Evolutionary conservation across 2,113 vertebrate genomes (phyloP).

Genomic region (Ondatra zibethicus): DNA sequence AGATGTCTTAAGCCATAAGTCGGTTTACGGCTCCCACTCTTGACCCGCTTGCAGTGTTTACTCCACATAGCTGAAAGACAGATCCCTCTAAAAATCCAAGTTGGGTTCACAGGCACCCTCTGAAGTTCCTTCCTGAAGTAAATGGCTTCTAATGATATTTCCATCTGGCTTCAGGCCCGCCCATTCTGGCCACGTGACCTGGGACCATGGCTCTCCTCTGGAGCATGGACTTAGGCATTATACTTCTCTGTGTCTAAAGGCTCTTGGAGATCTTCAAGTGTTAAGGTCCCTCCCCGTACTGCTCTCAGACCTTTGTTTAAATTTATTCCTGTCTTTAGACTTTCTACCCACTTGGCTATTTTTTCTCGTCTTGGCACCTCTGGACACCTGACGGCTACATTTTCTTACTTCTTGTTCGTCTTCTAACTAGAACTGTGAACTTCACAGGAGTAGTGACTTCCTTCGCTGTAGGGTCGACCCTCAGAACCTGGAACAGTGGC

Average conservation of each 20-base stretch:
- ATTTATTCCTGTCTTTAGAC: neutral
- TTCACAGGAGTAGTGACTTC: neutral
- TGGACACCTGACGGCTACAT: neutral
- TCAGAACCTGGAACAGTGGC: neutral
- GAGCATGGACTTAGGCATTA: neutral
- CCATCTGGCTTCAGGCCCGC: neutral
- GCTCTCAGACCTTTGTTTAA: neutral
- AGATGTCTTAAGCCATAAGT: neutral
- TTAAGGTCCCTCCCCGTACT: neutral
- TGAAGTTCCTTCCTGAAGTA: neutral
- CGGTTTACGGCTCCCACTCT: neutral
- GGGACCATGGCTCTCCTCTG: rapidly evolving
- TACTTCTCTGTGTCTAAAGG: neutral
- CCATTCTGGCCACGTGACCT: neutral
- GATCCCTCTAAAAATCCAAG: neutral
- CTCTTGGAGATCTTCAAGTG: neutral
- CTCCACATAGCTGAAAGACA: neutral
- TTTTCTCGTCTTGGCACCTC: neutral
- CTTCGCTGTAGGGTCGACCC: neutral
- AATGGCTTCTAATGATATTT: neutral
- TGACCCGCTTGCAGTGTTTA: neutral
- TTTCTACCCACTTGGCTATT: neutral
- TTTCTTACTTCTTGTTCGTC: neutral
- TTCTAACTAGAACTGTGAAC: neutral
- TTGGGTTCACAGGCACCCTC: neutral